Base-by-base conservation (phyloP, 64 coral and sea anemone genomes). In the Acropora tenuis region DNA sequence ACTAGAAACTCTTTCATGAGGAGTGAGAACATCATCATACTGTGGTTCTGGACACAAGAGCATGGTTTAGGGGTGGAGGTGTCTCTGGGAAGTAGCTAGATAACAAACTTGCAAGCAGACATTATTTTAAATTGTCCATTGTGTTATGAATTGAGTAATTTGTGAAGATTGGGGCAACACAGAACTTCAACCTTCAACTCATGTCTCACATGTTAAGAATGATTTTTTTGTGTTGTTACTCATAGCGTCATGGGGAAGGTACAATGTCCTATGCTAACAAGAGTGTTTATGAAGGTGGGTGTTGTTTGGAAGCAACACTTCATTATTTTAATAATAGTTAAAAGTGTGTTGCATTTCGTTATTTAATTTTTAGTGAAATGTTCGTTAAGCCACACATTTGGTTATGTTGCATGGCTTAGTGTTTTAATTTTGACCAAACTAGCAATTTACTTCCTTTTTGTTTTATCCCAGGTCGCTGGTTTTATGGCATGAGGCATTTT, bases 181-280 rank as follows among this genome's bases (percentile, higher is more conserved):
- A 40, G 49, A 73, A 30, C 40, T 11, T 50, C 76, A 42, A 6
- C 46, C 30, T 30, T 30, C 30, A 30, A 30, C 30, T 30, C 30
- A 30, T 30, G 30, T 30, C 30, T 30, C 30, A 30, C 30, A 30
- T 30, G 30, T 30, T 55, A 55, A 10, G 5, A 55, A 55, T 55
- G 0, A 55, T 55, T 55, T 5, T 55, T 55, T 53, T 5, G 2
- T 43, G n/a, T 78, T 61, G 60, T 87, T 83, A 8, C 13, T 67
- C 85, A 4, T 65, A 98, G 96, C 93, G 89, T n/a, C 74, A 85
- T 40, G 93, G 90, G 52, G 78, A 91, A 57, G 96, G 96, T 6
- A 95, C 90, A 58, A 95, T 94, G 81, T 69, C 90, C 18, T 98
- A 90, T 78, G 75, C 79, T 8, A 82, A 98, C 92, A 88, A 88